Base-by-base conservation (phyloP, 2,888 invertebrate genomes). In the Archaeoteleia sp. region DNA sequence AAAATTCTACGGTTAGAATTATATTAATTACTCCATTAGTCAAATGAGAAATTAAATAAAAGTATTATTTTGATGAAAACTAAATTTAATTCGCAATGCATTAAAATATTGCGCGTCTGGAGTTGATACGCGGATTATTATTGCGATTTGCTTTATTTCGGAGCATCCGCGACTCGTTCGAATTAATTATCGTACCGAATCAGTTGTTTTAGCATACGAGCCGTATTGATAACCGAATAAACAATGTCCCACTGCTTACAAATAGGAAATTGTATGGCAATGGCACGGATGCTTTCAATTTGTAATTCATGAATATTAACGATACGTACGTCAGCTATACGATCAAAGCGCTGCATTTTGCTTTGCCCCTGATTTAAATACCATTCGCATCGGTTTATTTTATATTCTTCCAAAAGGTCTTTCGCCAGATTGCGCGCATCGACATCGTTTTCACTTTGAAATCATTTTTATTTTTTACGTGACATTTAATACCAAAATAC, bases 261-360 rank as follows among this genome's bases (percentile, higher is more conserved):
- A 57, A 55, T 20, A 40, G 57, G 46, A 49, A 57, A 51, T 51
- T 49, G 37, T 14, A 10, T 39, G 46, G 27, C 42, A 45, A 45
- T 57, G 34, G 53, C 65, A 57, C 53, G 49, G 42, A 49, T 45
- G 66, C 48, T 60, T 42, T 37, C 66, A 67, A 67, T 67, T 60
- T 67, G 55, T 67, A 61, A 67, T 67, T 67, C 60, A 67, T 67
- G 67, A 67, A 67, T 67, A 67, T 55, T 55, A 67, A 67, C 60
- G 60, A 67, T 55, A 54, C 37, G 45, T 27, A 29, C 49, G 30
- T 67, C 54, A 60, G 55, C 54, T 55, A 40, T 48, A 61, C 61
- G 58, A 67, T 67, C 67, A 67, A 67, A 67, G 55, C 55, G 20
- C 29, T 32, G 60, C n/a, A 2, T n/a, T 60, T 61, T 34, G 39